Evolutionary conservation across 2,797 vertebrate genomes (phyloP).

Genomic region (Macropodus opercularis): DNA sequence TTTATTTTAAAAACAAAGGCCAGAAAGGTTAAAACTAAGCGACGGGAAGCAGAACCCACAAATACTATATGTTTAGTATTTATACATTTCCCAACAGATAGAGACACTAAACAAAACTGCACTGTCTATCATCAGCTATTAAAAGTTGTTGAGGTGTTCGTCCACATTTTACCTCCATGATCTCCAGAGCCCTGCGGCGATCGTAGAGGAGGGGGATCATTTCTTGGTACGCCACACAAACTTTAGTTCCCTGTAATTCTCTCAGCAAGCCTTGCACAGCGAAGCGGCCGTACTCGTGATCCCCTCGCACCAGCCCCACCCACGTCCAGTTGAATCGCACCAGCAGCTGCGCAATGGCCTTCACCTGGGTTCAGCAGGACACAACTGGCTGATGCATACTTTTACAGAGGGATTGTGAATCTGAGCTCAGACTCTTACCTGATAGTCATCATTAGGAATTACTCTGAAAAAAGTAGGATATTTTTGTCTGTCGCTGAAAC

Average conservation of each 20-base stretch:
- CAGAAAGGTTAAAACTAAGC: background rate
- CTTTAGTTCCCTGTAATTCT: conserved; percentile 70
- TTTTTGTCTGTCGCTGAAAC: conserved; percentile 75
- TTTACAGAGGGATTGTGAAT: too few relatives aligned
- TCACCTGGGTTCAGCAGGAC: conserved; percentile 62
- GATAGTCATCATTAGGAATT: conserved; percentile 81
- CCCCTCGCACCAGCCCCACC: conserved; percentile 78
- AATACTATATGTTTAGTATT: too few relatives aligned
- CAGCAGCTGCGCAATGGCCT: conserved; percentile 79
- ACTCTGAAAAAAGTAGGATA: conserved; percentile 82
- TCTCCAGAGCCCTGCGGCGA: conserved; percentile 65
- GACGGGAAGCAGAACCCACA: background rate
- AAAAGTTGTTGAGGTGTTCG: background rate
- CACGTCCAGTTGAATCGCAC: conserved; percentile 79
- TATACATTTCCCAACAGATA: too few relatives aligned
- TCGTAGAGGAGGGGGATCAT: conserved; percentile 80
- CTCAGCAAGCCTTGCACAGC: conserved; percentile 77
- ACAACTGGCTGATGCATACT: too few relatives aligned
- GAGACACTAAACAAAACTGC: too few relatives aligned
- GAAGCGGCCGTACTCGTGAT: conserved; percentile 81
- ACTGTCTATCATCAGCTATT: background rate
- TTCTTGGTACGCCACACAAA: conserved; percentile 80
- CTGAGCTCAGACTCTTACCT: conserved; percentile 53
- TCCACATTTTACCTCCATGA: conserved; percentile 77
- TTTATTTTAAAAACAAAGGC: conserved; percentile 25